Evolutionary conservation across 1,140 invertebrate species (phyloP).

Genomic region (Pinna nobilis): DNA sequence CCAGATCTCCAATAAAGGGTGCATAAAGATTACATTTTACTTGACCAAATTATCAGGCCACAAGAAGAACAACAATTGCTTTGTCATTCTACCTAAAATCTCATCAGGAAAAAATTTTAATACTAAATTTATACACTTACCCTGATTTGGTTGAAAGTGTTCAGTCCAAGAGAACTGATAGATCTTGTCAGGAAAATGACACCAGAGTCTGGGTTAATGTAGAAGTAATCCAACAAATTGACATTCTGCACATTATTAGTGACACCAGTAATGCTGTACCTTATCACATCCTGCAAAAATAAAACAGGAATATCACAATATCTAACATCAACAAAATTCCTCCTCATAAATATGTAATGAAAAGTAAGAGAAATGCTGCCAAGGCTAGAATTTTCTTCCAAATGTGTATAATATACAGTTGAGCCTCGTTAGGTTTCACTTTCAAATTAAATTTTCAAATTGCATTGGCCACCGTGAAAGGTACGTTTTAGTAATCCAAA

Average conservation of each 20-base stretch:
- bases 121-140: too few species aligned
- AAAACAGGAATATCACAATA: background rate
- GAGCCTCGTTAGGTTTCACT: too few species aligned
- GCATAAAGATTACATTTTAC: too few species aligned
- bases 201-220: slow-evolving; percentile 44
- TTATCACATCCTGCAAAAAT: slow-evolving; percentile 16
- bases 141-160: slow-evolving; percentile 40
- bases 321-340: slow-evolving; percentile 9
- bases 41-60: too few species aligned
- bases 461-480: too few species aligned
- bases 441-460: too few species aligned
- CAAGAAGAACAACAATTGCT: too few species aligned
- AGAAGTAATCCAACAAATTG: slow-evolving; percentile 13
- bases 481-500: too few species aligned
- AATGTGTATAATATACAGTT: too few species aligned
- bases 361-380: too few species aligned
- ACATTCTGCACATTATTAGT: slow-evolving; percentile 6
- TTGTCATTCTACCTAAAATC: background rate
- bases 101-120: background rate
- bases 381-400: too few species aligned
- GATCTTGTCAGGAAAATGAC: slow-evolving; percentile 21
- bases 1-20: too few species aligned
- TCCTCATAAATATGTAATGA: background rate
- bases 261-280: slow-evolving; percentile 12
- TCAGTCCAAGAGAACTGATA: slow-evolving; percentile 6